A percentile compares a stretch with the other conserved stretches of the same genome.
phyloP scores from a whole-genome alignment of 2,797 vertebrate species.

The Xiphorhynchus erythropygius region DNA sequence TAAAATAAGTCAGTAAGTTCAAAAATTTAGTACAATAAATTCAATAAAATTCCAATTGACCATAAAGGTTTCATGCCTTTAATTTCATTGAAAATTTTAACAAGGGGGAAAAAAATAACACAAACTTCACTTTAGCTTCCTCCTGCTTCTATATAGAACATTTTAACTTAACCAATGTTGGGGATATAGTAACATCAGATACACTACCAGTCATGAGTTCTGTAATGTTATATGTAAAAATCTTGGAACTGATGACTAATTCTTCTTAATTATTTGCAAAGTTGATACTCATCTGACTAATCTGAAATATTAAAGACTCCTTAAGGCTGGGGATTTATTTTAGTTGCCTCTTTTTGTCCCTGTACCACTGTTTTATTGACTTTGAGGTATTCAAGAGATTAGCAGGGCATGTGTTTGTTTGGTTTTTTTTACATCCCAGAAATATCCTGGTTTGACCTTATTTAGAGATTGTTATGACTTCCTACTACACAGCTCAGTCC shows the following conservation, averaged over 20 bases:
- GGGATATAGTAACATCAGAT: background rate
- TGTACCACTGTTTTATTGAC: background rate
- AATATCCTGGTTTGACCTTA: constrained; percentile 50
- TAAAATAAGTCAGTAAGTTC: background rate
- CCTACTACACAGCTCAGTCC: background rate
- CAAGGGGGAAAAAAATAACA: background rate
- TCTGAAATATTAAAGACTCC: background rate
- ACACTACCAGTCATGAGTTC: background rate
- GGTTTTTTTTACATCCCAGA: background rate
- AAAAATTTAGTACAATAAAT: background rate
- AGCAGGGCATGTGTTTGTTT: background rate
- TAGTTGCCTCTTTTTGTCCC: background rate
- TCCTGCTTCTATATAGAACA: background rate
- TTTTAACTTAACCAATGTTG: background rate
- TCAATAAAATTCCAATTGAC: background rate
- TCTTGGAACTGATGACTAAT: background rate
- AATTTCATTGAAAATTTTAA: background rate
- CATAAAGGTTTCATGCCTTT: background rate
- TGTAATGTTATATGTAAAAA: background rate
- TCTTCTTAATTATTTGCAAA: background rate
- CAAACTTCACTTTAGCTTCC: background rate
- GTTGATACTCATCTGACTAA: background rate
- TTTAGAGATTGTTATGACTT: constrained; percentile 1
- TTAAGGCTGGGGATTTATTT: background rate
- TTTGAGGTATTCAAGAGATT: constrained; percentile 29